Percentiles rank a stretch among this genome's conserved stretches.
These are phyloP conservation scores for Virgularia gustaviana DNA, from an alignment of 92 coral and sea anemone species.

Conservation along the genomic window DNA sequence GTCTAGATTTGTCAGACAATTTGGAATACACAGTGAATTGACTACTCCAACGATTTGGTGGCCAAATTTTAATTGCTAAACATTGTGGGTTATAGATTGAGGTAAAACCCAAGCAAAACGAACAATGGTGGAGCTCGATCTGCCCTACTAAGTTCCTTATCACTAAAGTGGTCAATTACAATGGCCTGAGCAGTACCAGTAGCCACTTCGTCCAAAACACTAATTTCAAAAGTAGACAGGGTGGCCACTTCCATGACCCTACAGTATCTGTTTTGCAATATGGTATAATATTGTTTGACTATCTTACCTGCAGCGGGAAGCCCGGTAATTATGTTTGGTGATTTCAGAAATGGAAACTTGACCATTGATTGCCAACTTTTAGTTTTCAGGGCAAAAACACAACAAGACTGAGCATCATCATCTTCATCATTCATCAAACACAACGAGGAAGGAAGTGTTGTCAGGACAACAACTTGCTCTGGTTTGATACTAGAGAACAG, in stretches of 20 bases:
- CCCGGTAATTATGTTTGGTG: conserved; percentile 77
- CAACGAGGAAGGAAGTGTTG: conserved; percentile 74
- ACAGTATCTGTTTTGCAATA: neutral
- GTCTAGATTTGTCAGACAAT: no score
- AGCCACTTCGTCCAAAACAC: no score
- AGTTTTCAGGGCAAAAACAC: conserved; percentile 70
- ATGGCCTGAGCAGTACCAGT: no score
- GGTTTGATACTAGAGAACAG: conserved; percentile 68
- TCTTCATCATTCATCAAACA: conserved; percentile 58
- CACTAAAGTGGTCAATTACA: no score
- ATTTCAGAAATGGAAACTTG: conserved; percentile 63
- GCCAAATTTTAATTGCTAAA: neutral
- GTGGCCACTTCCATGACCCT: neutral
- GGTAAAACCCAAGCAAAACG: neutral
- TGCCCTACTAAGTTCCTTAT: no score
- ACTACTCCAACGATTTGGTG: neutral
- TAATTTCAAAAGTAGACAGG: no score
- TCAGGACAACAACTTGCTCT: conserved; percentile 62
- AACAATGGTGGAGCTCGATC: no score
- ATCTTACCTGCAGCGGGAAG: conserved; percentile 78
- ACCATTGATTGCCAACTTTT: conserved; percentile 61
- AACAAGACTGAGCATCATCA: conserved; percentile 58
- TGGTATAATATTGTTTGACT: neutral
- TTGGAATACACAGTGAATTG: no score
- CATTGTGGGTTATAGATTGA: neutral